Evolutionary conservation across 2,797 vertebrate genomes (phyloP).

Genomic region (Agapornis canus): DNA sequence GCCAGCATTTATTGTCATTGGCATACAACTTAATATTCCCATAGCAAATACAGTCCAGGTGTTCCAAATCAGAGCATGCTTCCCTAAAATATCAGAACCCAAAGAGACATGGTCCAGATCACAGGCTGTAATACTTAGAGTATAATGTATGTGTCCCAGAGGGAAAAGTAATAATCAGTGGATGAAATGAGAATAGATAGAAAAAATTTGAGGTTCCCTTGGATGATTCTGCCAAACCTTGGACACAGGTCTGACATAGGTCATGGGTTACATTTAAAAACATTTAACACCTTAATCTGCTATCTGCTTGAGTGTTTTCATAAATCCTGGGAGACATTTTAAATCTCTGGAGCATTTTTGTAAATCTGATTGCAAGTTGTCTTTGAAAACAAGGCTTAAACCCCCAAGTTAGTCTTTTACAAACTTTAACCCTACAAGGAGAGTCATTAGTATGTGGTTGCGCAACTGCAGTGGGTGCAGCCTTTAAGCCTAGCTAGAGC

Average conservation of each 20-base stretch:
- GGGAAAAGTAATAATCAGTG: background rate
- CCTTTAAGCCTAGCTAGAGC: background rate
- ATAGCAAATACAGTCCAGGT: background rate
- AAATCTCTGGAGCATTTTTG: background rate
- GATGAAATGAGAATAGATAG: background rate
- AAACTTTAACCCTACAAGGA: background rate
- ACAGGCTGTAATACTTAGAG: background rate
- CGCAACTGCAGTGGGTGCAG: background rate
- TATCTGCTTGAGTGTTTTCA: background rate
- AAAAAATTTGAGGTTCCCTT: background rate
- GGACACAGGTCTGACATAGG: background rate
- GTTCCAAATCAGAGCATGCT: background rate
- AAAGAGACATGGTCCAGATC: background rate
- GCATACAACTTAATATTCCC: background rate
- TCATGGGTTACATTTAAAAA: background rate
- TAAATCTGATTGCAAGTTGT: background rate
- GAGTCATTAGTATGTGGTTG: background rate
- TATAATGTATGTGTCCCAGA: fast-evolving
- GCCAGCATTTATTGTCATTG: background rate
- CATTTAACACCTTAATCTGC: background rate
- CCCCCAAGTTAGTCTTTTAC: background rate
- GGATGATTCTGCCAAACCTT: background rate
- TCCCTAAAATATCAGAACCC: background rate
- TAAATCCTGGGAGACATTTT: background rate
- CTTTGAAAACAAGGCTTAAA: background rate